Base-by-base conservation (phyloP, 2,888 invertebrate genomes). In the Trachelus troglodyta region DNA sequence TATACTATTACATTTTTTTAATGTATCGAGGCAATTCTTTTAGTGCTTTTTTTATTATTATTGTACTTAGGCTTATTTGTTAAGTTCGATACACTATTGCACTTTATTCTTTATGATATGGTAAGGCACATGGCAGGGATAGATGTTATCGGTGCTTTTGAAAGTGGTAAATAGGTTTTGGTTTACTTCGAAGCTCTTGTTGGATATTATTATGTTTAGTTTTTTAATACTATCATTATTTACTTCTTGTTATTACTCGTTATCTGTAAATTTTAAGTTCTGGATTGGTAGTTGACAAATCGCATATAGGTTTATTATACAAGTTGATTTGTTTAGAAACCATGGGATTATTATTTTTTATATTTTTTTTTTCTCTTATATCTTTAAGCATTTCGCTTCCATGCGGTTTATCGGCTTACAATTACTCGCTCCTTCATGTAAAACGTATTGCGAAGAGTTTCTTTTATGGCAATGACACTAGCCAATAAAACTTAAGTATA, bases 381-480 rank as follows among this genome's bases (percentile, higher is more conserved):
- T 56, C 23, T 15, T 23, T 15, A 9, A 56, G 23, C 23, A 23
- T 23, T 56, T 56, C 9, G 56, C 56, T 23, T 56, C 23, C 56
- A 23, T 23, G 56, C 23, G 56, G 23, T 56, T 56, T 23, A 9
- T 56, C 56, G 9, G 23, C 9, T 56, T 56, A 23, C 23, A 56
- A 56, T 56, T 56, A 56, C 9, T 56, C 23, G 23, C 2, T 23
- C 56, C 23, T 23, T 23, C 23, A 56, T 9, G 56, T 56, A 56
- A 56, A 56, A 56, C 23, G 56, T 56, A 56, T 23, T 15, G 56
- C 56, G 56, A 56, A 9, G 56, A 23, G 23, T 56, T 23, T 56
- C 56, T 56, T 91, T 91, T 6, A 77, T 92, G 79, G 92, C 91
- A 81, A 88, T 91, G 34, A 91, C 92, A 56, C 91, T 91, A 83